Conservation (phyloP, 1,140 invertebrate species). For the Augochlora pura region DNA sequence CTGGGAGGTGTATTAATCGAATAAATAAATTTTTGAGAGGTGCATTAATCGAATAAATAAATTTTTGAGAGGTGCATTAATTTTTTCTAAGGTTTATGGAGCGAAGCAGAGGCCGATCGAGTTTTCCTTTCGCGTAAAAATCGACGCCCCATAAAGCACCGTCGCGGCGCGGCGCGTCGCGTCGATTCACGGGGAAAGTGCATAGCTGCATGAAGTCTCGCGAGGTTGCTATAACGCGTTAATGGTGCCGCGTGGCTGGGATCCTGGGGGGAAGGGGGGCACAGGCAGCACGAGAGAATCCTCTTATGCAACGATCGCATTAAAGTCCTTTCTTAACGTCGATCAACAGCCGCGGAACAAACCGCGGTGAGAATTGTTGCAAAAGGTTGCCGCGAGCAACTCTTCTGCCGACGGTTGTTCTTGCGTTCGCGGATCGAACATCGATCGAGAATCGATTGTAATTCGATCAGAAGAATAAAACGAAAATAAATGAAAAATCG, state of each 20-base stretch:
- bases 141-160: neutral
- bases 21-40: no score
- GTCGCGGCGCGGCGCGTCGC: no score
- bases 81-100: no score
- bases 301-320: constrained; percentile 57
- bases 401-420: no score
- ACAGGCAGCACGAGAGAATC: constrained; percentile 54
- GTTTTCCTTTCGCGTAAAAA: neutral
- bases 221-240: constrained; percentile 52
- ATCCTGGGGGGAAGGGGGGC: constrained; percentile 6
- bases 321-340: constrained; percentile 50
- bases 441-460: no score
- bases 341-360: constrained; percentile 6
- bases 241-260: constrained; percentile 40
- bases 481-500: no score
- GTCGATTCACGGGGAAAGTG: constrained; percentile 61
- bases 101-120: neutral
- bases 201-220: constrained; percentile 59
- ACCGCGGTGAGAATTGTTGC: neutral
- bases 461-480: no score
- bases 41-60: no score
- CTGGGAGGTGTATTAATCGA: no score
- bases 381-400: neutral
- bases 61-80: no score
- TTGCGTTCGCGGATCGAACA: no score